phyloP scores from a whole-genome alignment of 1,140 invertebrate genomes.

The Drosophila albomicans region DNA sequence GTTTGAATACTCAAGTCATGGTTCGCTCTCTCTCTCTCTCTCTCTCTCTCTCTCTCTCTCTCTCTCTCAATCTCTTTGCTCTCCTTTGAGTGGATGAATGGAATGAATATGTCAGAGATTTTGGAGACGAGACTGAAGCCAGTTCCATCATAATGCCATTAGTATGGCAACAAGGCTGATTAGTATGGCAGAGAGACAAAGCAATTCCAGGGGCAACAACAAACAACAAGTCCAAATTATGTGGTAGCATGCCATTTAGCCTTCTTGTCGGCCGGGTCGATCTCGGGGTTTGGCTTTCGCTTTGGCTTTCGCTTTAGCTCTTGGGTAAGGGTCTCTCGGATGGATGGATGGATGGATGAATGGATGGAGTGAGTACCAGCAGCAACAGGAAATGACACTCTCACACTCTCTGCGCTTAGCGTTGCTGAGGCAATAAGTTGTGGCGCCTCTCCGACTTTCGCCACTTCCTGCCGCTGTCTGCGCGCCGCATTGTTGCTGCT shows the following conservation, averaged over 20 bases:
- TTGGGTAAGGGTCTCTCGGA: neutral
- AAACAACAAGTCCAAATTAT: conserved; percentile 43
- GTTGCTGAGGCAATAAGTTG: conserved; percentile 14
- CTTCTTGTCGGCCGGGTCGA: conserved; percentile 22
- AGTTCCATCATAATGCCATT: conserved; percentile 46
- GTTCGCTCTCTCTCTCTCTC: too few relatives aligned
- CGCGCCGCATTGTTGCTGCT: neutral
- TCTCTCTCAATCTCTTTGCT: too few relatives aligned
- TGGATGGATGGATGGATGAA: neutral
- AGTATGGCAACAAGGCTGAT: conserved; percentile 34
- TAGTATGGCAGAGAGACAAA: conserved; percentile 44
- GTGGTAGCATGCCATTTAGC: conserved; percentile 52
- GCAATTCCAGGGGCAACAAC: conserved; percentile 34
- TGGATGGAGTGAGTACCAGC: conserved; percentile 1
- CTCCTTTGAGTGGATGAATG: neutral
- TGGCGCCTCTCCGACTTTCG: neutral
- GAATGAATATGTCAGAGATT: conserved; percentile 24
- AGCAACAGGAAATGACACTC: conserved; percentile 58
- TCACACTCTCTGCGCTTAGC: conserved; percentile 12
- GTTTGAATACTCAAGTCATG: neutral
- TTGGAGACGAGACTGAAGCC: conserved; percentile 10
- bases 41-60: too few relatives aligned
- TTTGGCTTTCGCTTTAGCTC: neutral
- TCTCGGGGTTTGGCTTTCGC: conserved; percentile 1
- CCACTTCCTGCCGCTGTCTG: neutral